Percentiles rank a stretch among this genome's conserved stretches.
Evolutionary conservation across 2,888 invertebrate genomes (phyloP).

Genomic region (Ormyrus thymus): DNA sequence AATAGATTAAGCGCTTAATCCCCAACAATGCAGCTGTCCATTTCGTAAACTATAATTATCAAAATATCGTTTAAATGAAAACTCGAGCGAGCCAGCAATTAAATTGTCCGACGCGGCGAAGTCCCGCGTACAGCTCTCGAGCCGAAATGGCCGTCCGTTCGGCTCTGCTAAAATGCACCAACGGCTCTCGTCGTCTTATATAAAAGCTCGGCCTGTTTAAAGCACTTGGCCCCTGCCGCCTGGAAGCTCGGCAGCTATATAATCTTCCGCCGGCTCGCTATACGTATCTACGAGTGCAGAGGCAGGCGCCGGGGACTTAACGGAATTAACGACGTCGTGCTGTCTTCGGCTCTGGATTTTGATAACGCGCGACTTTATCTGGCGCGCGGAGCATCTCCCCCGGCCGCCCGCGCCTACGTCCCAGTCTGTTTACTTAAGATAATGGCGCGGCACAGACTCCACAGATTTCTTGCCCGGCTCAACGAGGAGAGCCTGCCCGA

Average conservation of each 20-base stretch:
- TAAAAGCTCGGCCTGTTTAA: conserved; percentile 9
- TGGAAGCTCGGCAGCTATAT: conserved; percentile 27
- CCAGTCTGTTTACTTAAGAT: conserved; percentile 73
- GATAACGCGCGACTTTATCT: conserved; percentile 73
- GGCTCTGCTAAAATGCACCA: not conserved
- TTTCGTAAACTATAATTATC: no score
- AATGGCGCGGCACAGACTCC: conserved; percentile 63
- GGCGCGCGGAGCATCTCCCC: conserved; percentile 51
- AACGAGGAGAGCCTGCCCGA: conserved; percentile 6
- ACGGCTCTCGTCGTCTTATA: conserved; percentile 6
- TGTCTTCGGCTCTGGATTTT: conserved; percentile 65
- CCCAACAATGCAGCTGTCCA: no score
- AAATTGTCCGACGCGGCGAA: no score
- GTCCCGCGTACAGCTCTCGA: no score
- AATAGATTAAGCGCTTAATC: no score
- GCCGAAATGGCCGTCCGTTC: no score
- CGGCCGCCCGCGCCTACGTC: conserved; percentile 47
- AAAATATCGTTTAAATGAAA: no score
- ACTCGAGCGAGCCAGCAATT: no score
- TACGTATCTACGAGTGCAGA: conserved; percentile 37
- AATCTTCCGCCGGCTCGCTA: conserved; percentile 22
- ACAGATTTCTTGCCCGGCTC: not conserved
- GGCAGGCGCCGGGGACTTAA: conserved; percentile 58
- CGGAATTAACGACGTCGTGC: conserved; percentile 63
- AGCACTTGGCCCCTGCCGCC: not conserved